phyloP scores from a whole-genome alignment of 1,140 invertebrate species.

The Chelonus insularis region DNA sequence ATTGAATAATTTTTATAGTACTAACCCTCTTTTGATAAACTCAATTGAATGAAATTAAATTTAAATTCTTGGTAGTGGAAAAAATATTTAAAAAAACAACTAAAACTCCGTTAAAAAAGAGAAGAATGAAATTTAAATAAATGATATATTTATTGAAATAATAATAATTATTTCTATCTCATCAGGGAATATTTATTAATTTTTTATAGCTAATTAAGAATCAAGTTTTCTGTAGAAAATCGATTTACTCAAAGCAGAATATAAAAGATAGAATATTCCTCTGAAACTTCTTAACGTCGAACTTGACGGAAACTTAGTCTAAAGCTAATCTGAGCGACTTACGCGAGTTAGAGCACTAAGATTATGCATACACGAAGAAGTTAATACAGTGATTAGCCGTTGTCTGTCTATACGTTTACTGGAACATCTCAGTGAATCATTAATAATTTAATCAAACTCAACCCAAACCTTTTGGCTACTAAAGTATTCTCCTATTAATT shows the following conservation, averaged over 20 bases:
- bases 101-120: too few relatives aligned
- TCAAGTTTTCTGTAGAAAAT: neutral
- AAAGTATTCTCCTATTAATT: too few relatives aligned
- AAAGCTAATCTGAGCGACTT: conserved; percentile 22
- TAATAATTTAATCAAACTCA: conserved; percentile 22
- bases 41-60: too few relatives aligned
- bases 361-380: conserved; percentile 33
- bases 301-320: conserved; percentile 25
- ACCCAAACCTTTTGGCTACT: neutral
- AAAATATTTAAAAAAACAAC: too few relatives aligned
- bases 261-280: neutral
- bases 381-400: conserved; percentile 32
- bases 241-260: neutral
- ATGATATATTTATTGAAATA: too few relatives aligned
- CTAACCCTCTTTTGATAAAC: too few relatives aligned
- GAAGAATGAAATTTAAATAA: too few relatives aligned
- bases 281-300: conserved; percentile 8
- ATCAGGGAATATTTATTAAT: too few relatives aligned
- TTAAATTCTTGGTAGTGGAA: too few relatives aligned
- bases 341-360: conserved; percentile 27
- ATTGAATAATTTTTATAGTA: too few relatives aligned
- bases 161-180: too few relatives aligned
- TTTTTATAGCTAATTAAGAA: too few relatives aligned
- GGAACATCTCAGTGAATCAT: conserved; percentile 14
- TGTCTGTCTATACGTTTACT: conserved; percentile 19